Percentiles rank a stretch among this genome's conserved stretches.
Evolutionary conservation across 1,140 invertebrate species (phyloP).

Genomic region (Caenorhabditis tropicalis): DNA sequence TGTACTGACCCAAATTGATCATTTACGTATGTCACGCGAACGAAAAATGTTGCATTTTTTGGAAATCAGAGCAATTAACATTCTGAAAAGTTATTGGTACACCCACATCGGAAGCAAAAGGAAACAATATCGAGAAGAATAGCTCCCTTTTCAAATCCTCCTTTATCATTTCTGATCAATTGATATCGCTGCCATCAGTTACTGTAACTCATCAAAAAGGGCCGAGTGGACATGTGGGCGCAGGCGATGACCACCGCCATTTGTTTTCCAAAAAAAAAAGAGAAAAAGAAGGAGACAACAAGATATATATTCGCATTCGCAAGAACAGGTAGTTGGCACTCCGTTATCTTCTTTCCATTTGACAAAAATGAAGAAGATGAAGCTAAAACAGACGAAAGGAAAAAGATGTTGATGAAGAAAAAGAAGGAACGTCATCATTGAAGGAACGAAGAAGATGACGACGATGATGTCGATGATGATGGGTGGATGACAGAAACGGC

Average conservation of each 20-base stretch:
- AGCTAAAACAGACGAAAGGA: neutral
- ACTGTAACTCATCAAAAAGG: neutral
- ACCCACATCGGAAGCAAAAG: no score
- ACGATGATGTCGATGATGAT: neutral
- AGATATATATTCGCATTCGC: slow-evolving; percentile 35
- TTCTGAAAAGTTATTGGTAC: no score
- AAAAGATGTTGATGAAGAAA: neutral
- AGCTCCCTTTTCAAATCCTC: no score
- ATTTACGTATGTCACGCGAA: neutral
- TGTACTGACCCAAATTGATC: slow-evolving; percentile 22
- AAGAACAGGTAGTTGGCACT: slow-evolving; percentile 39
- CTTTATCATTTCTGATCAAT: no score
- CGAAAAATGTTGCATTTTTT: neutral
- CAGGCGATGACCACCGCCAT: neutral
- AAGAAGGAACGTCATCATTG: slow-evolving; percentile 18
- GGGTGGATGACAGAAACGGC: neutral
- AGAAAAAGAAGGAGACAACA: neutral
- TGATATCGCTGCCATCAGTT: no score
- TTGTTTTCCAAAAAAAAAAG: slow-evolving; percentile 2
- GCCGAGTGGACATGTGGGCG: neutral
- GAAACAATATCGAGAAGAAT: no score
- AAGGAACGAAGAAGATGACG: slow-evolving; percentile 23
- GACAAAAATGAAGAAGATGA: slow-evolving; percentile 11
- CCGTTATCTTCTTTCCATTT: slow-evolving; percentile 15
- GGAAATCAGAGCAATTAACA: neutral